phyloP scores from a whole-genome alignment of 1,140 invertebrate species.

The Dendrolimus punctatus region DNA sequence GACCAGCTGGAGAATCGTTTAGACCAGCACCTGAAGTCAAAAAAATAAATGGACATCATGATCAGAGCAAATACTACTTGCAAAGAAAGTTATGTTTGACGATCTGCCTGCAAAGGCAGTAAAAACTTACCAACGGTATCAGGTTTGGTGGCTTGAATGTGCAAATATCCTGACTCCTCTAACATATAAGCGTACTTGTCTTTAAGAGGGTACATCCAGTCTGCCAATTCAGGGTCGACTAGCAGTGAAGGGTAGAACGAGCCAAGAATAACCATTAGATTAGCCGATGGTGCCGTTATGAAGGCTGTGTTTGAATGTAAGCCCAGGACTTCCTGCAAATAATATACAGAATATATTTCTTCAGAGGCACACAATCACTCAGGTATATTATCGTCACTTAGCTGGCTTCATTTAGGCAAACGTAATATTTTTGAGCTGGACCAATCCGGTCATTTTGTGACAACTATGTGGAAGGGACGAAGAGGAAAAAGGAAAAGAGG shows the following conservation, averaged over 20 bases:
- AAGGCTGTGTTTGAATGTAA: constrained; percentile 41
- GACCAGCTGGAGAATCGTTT: constrained; percentile 76
- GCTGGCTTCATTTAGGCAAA: no score
- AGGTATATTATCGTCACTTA: no score
- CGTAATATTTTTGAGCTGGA: no score
- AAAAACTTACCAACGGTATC: constrained; percentile 85
- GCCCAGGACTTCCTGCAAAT: constrained; percentile 77
- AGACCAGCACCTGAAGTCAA: constrained; percentile 71
- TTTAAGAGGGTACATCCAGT: constrained; percentile 76
- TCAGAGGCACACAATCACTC: no score
- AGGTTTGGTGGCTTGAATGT: constrained; percentile 91
- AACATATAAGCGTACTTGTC: constrained; percentile 66
- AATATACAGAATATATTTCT: constrained; percentile 25
- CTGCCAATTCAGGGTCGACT: constrained; percentile 58
- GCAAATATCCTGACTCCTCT: constrained; percentile 85
- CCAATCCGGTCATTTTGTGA: no score
- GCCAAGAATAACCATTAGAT: constrained; percentile 30
- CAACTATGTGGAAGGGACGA: no score
- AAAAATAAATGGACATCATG: not conserved
- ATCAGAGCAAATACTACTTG: not conserved
- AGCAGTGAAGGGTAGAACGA: constrained; percentile 40
- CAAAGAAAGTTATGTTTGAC: no score
- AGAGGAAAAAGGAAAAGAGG: no score
- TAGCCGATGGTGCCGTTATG: constrained; percentile 6
- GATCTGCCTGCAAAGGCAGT: no score